Evolutionary conservation across 2,113 vertebrate genomes (phyloP).

Genomic region (Epinephelus fuscoguttatus): DNA sequence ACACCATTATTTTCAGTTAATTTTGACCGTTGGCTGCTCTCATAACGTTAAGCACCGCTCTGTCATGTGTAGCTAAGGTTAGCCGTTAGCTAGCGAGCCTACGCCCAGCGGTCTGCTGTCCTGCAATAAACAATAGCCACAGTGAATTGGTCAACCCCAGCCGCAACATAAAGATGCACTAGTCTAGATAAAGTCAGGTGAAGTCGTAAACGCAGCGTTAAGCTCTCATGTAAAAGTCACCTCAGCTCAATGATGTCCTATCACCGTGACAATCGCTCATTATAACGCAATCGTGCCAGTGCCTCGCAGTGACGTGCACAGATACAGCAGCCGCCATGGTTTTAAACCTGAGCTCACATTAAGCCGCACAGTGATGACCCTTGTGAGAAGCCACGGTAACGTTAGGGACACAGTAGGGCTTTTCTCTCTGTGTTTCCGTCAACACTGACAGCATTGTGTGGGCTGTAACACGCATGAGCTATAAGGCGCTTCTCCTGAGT

Average conservation of each 20-base stretch:
- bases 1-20: background rate
- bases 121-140: background rate
- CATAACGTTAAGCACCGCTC: conserved; percentile 21
- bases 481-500: background rate
- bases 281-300: background rate
- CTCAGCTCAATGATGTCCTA: background rate
- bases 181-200: no score
- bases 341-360: background rate
- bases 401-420: background rate
- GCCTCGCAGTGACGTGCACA: background rate
- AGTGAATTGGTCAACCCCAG: background rate
- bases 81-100: conserved; percentile 66
- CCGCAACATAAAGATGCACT: background rate
- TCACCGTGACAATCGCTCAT: background rate
- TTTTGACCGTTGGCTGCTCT: background rate
- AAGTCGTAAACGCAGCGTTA: background rate
- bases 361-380: background rate
- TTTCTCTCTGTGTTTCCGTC: conserved; percentile 41
- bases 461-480: conserved; percentile 1
- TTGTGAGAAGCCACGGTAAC: conserved; percentile 4
- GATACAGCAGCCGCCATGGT: background rate
- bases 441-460: conserved; percentile 53
- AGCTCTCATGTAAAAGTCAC: background rate
- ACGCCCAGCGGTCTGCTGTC: conserved; percentile 61
- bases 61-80: conserved; percentile 43